These are phyloP conservation scores for Coregonus suidteri DNA, from an alignment of 2,797 vertebrate species.

Conservation along the genomic window DNA sequence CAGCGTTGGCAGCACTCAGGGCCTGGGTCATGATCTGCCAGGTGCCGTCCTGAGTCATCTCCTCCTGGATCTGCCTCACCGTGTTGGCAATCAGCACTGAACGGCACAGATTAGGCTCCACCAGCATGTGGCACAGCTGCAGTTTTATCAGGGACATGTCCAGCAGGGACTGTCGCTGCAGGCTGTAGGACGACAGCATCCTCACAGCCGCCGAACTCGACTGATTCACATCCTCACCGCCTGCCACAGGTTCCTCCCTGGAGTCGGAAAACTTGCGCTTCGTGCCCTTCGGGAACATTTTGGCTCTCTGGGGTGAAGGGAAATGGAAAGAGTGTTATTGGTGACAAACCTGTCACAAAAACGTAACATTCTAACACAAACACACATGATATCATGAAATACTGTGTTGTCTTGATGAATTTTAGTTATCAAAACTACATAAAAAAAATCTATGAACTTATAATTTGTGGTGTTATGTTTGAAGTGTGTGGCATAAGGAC, in stretches of 20 bases:
- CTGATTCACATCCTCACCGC: conserved; percentile 75
- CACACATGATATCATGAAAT: conserved; percentile 32
- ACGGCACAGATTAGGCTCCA: conserved; percentile 93
- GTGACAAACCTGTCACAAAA: conserved; percentile 35
- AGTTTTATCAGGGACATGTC: conserved; percentile 99
- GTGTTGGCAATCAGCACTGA: conserved; percentile 98
- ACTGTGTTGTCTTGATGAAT: conserved; percentile 37
- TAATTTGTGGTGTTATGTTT: conserved; percentile 49
- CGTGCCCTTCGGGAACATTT: conserved; percentile 94
- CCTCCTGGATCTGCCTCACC: conserved; percentile 95
- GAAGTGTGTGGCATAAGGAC: conserved; percentile 48
- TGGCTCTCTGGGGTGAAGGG: conserved; percentile 62
- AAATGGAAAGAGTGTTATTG: conserved; percentile 62
- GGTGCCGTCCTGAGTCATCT: conserved; percentile 94
- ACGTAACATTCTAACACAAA: conserved; percentile 48
- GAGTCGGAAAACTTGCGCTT: conserved; percentile 92
- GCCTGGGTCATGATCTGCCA: conserved; percentile 79
- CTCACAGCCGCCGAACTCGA: conserved; percentile 53
- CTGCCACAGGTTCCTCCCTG: conserved; percentile 77
- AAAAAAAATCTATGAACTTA: conserved; percentile 50
- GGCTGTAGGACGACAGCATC: conserved; percentile 82
- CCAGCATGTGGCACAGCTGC: conserved; percentile 97
- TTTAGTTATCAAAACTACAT: conserved; percentile 46
- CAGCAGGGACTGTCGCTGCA: conserved; percentile 93
- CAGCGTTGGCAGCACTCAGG: conserved; percentile 60